A percentile compares a stretch with the other conserved stretches of the same genome.
phyloP scores from a whole-genome alignment of 1,140 invertebrate species.

The Lethrus apterus region DNA sequence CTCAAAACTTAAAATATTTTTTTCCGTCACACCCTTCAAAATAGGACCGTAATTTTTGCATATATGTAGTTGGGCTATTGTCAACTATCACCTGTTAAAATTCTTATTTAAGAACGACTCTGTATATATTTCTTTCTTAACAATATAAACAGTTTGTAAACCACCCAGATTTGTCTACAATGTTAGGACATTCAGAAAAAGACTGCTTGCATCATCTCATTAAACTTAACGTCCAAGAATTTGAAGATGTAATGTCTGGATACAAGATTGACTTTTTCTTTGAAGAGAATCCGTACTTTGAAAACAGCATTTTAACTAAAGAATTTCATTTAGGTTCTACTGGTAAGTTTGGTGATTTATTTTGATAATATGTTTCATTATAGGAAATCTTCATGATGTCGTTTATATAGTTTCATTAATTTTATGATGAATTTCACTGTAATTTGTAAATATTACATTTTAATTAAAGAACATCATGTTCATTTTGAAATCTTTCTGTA shows the following conservation, averaged over 20 bases:
- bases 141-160: slow-evolving; percentile 44
- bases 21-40: too few species aligned
- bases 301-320: slow-evolving; percentile 72
- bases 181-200: slow-evolving; percentile 81
- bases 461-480: too few species aligned
- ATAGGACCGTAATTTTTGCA: too few species aligned
- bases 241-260: slow-evolving; percentile 85
- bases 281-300: slow-evolving; percentile 78
- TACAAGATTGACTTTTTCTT: slow-evolving; percentile 78
- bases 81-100: too few species aligned
- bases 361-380: too few species aligned
- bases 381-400: neutral
- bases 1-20: too few species aligned
- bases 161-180: slow-evolving; percentile 79
- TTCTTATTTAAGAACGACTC: slow-evolving; percentile 73
- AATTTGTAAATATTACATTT: too few species aligned
- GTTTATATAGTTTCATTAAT: neutral
- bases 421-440: neutral
- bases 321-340: slow-evolving; percentile 67
- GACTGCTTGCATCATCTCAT: slow-evolving; percentile 75
- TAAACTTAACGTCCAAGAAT: slow-evolving; percentile 82
- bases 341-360: slow-evolving; percentile 41
- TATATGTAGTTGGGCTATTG: too few species aligned
- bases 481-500: too few species aligned
- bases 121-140: too few species aligned